These are phyloP conservation scores for Dendrolimus punctatus DNA, from an alignment of 1,140 invertebrate species.

Conservation along the genomic window DNA sequence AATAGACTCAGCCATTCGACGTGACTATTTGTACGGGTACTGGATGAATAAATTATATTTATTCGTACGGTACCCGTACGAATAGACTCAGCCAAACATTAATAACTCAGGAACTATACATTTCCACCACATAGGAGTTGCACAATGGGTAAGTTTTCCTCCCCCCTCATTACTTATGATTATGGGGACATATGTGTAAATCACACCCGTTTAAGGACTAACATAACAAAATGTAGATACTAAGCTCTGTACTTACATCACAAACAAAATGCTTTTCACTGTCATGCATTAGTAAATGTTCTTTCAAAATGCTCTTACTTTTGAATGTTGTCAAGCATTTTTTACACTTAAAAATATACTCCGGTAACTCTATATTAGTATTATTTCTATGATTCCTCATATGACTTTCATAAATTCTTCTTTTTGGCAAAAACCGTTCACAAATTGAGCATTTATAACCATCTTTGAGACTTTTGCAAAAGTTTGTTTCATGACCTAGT, in stretches of 20 bases:
- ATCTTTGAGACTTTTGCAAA: conserved; percentile 50
- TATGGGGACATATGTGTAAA: too few relatives aligned
- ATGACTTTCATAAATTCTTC: conserved; percentile 42
- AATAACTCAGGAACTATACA: too few relatives aligned
- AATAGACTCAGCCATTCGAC: too few relatives aligned
- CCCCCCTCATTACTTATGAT: too few relatives aligned
- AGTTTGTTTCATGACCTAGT: conserved; percentile 40
- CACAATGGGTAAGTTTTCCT: too few relatives aligned
- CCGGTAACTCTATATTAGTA: conserved; percentile 24
- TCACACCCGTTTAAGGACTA: too few relatives aligned
- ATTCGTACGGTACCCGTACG: too few relatives aligned
- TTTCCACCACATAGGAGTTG: too few relatives aligned
- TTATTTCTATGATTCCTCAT: conserved; percentile 44
- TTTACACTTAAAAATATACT: conserved; percentile 46
- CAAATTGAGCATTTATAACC: conserved; percentile 50
- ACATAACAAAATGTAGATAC: too few relatives aligned
- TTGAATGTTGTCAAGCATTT: conserved; percentile 39
- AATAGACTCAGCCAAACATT: too few relatives aligned
- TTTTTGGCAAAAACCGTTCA: conserved; percentile 34
- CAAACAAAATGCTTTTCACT: conserved; percentile 47
- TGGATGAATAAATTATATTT: too few relatives aligned
- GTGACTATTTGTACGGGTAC: too few relatives aligned
- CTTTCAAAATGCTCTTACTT: conserved; percentile 30
- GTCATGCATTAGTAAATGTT: conserved; percentile 34
- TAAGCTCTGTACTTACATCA: conserved; percentile 34